phyloP scores from a whole-genome alignment of 2,888 invertebrate species.

The Erannis defoliaria region DNA sequence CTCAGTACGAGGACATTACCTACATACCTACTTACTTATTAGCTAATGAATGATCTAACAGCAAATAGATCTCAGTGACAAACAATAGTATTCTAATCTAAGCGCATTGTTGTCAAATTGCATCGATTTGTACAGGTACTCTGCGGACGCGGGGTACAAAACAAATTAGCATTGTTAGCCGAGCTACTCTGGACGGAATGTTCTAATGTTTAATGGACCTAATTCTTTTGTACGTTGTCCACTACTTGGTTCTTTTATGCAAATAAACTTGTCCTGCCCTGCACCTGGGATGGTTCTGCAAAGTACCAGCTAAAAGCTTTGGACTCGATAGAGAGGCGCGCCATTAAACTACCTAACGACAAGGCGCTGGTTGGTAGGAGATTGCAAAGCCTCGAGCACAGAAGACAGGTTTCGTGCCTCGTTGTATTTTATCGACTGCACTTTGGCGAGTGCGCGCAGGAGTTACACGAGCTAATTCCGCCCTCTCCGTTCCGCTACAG shows the following conservation, averaged over 20 bases:
- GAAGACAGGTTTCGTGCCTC: no score
- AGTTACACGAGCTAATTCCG: no score
- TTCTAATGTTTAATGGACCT: neutral
- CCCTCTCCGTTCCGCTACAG: no score
- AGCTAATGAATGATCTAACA: constrained; percentile 14
- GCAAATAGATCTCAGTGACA: neutral
- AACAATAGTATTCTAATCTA: constrained; percentile 13
- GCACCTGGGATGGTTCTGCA: no score
- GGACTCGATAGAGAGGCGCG: no score
- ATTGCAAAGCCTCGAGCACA: no score
- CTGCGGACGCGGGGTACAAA: neutral
- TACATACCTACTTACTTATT: neutral
- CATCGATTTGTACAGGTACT: constrained; percentile 9
- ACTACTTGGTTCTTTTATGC: neutral
- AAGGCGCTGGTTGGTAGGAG: no score
- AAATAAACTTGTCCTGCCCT: no score
- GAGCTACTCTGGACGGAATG: neutral
- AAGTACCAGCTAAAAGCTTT: no score
- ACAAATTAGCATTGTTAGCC: constrained; percentile 1
- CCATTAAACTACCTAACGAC: no score
- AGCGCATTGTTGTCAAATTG: constrained; percentile 15
- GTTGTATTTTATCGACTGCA: no score
- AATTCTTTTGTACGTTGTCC: neutral
- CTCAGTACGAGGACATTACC: neutral
- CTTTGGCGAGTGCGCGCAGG: no score